Evolutionary conservation across 2,797 vertebrate genomes (phyloP).

Genomic region (Amphiprion clarkii): DNA sequence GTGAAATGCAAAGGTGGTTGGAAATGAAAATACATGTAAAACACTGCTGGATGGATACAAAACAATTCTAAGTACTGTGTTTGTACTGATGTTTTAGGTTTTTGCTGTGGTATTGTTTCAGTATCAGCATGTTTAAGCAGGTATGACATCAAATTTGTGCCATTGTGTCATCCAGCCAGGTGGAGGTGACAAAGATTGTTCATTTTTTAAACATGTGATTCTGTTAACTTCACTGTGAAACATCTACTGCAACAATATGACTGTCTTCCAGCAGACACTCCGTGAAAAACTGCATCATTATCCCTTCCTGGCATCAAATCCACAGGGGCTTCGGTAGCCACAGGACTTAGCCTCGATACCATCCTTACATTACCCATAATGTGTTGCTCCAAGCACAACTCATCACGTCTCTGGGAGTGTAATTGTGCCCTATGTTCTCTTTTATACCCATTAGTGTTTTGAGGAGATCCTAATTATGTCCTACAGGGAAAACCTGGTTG

Average conservation of each 20-base stretch:
- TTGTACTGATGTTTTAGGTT: too few relatives aligned
- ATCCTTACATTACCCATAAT: constrained; percentile 32
- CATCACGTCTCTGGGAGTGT: constrained; percentile 36
- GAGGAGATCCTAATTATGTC: constrained; percentile 68
- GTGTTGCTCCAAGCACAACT: constrained; percentile 44
- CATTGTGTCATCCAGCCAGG: too few relatives aligned
- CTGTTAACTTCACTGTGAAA: not conserved
- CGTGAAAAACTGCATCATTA: constrained; percentile 22
- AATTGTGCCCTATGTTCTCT: constrained; percentile 52
- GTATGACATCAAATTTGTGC: too few relatives aligned
- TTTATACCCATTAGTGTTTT: constrained; percentile 52
- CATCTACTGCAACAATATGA: constrained; percentile 5
- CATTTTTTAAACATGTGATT: not conserved
- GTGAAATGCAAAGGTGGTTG: too few relatives aligned
- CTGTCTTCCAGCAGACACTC: not conserved
- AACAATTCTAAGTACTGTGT: too few relatives aligned
- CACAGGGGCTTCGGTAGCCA: constrained; percentile 11
- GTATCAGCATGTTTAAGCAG: too few relatives aligned
- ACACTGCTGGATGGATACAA: too few relatives aligned
- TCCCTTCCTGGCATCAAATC: constrained; percentile 25
- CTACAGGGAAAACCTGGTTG: constrained; percentile 45
- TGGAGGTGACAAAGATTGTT: too few relatives aligned
- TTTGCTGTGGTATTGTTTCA: too few relatives aligned
- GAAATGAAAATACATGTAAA: too few relatives aligned
- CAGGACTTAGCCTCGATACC: constrained; percentile 17